These are phyloP conservation scores for Acrobasis suavella DNA, from an alignment of 2,888 invertebrate species.

Conservation along the genomic window DNA sequence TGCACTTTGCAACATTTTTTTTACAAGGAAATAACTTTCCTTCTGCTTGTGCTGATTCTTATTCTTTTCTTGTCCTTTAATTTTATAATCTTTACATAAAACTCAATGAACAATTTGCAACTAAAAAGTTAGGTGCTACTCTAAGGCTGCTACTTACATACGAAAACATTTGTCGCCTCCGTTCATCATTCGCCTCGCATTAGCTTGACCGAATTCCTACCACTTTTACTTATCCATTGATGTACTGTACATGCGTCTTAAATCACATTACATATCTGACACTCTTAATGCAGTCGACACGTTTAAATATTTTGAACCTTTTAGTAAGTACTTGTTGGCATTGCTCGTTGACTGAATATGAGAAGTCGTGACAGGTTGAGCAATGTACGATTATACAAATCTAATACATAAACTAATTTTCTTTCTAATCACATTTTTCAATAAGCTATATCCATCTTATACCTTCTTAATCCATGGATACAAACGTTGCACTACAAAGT, in stretches of 20 bases:
- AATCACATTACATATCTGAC: not conserved
- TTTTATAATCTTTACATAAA: too few relatives aligned
- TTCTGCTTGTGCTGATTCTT: too few relatives aligned
- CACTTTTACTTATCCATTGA: not conserved
- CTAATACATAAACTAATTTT: too few relatives aligned
- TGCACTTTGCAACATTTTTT: too few relatives aligned
- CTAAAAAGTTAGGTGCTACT: not conserved
- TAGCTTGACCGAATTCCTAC: not conserved
- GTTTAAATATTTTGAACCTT: not conserved
- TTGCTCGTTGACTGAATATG: not conserved
- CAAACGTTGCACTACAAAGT: not conserved
- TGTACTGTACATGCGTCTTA: not conserved
- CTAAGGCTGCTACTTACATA: too few relatives aligned
- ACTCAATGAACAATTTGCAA: too few relatives aligned
- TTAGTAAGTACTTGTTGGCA: not conserved
- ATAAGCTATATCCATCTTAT: too few relatives aligned
- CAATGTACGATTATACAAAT: not conserved
- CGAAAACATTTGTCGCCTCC: not conserved
- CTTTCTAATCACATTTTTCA: too few relatives aligned
- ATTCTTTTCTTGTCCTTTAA: too few relatives aligned
- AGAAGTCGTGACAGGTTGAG: conserved; percentile 1
- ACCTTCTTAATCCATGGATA: too few relatives aligned
- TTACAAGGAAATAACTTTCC: too few relatives aligned
- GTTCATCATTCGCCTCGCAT: not conserved
- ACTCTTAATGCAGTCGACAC: not conserved